Conservation (phyloP, 2,888 invertebrate species). For the Palloptera scutellata region DNA sequence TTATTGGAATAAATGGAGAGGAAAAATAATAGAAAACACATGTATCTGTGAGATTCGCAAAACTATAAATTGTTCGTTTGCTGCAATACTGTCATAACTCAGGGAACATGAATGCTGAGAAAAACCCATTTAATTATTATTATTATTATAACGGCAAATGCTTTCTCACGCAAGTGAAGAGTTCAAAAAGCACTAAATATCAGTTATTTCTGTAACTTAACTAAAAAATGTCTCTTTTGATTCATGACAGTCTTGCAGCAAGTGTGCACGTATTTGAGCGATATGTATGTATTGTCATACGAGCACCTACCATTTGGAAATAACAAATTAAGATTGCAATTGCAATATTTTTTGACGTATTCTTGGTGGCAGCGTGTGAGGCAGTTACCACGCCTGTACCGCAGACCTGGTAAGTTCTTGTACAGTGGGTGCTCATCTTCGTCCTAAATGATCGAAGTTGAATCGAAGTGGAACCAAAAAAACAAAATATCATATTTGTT, state of each 20-base stretch:
- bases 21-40: not conserved
- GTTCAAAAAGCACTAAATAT: too few species aligned
- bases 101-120: too few species aligned
- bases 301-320: constrained; percentile 50
- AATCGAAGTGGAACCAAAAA: not conserved
- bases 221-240: too few species aligned
- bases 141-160: too few species aligned
- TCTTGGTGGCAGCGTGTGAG: constrained; percentile 58
- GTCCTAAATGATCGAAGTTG: constrained; percentile 39
- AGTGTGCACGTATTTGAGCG: too few species aligned
- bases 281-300: not conserved
- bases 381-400: constrained; percentile 58
- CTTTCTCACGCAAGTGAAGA: too few species aligned
- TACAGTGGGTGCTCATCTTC: constrained; percentile 46
- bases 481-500: constrained; percentile 1
- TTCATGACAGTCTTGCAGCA: too few species aligned
- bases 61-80: too few species aligned
- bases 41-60: too few species aligned
- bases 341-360: constrained; percentile 51
- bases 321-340: constrained; percentile 54
- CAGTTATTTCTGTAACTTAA: too few species aligned
- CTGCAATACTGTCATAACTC: too few species aligned
- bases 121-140: too few species aligned
- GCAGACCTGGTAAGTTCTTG: constrained; percentile 54
- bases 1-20: not conserved